Evolutionary conservation across 1,140 invertebrate species (phyloP).

Genomic region (Amphibalanus amphitrite): DNA sequence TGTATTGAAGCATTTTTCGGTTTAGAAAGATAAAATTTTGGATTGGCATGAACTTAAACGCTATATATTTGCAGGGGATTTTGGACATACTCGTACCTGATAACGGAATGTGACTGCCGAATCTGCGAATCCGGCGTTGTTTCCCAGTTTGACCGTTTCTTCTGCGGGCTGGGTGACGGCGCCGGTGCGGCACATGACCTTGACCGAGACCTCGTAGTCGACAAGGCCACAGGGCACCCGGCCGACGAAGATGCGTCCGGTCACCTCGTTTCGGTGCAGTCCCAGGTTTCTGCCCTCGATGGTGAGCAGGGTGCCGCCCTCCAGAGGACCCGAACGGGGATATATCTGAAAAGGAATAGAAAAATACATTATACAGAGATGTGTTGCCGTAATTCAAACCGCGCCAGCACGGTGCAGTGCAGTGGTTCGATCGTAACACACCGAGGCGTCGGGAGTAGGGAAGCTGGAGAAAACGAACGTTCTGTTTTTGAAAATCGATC

Average conservation of each 20-base stretch:
- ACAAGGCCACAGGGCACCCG: constrained; percentile 71
- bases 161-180: constrained; percentile 47
- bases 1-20: no score
- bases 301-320: constrained; percentile 87
- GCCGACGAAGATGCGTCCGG: constrained; percentile 77
- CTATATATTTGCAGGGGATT: no score
- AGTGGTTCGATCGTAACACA: no score
- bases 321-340: constrained; percentile 79
- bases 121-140: constrained; percentile 69
- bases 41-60: no score
- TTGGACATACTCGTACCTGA: constrained; percentile 25
- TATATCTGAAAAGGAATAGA: constrained; percentile 49
- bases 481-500: no score
- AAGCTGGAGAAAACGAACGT: no score
- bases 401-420: no score
- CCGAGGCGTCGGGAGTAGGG: no score
- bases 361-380: no score
- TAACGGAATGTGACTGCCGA: constrained; percentile 78
- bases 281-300: constrained; percentile 94
- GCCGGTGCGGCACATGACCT: constrained; percentile 71
- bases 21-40: no score
- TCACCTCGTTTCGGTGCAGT: constrained; percentile 69
- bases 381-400: no score
- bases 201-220: constrained; percentile 77
- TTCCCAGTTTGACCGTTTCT: constrained; percentile 68